phyloP scores from a whole-genome alignment of 2,113 vertebrate species.

The Grammomys dolichurus region DNA sequence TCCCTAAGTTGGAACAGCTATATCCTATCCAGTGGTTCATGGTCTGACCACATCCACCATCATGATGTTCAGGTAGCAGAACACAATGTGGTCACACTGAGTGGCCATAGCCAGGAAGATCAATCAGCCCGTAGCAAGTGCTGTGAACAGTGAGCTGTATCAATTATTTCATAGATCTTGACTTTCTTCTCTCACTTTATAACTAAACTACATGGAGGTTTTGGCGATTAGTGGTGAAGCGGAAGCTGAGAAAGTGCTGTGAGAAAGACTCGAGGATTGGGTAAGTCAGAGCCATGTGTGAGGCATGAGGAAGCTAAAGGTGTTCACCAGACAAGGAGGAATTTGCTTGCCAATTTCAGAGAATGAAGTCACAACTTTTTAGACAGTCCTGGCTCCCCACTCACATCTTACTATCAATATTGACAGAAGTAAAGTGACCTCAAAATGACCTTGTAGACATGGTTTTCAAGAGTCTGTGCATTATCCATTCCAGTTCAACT shows the following conservation, averaged over 20 bases:
- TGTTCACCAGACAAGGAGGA: not conserved
- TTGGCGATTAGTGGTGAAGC: not conserved
- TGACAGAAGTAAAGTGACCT: not conserved
- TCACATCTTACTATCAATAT: not conserved
- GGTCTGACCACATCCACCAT: conserved; percentile 96
- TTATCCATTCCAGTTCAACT: not conserved
- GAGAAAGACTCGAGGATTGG: not conserved
- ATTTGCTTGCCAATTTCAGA: not conserved
- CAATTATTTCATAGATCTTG: not conserved
- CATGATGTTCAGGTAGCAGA: conserved; percentile 96
- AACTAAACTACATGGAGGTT: not conserved
- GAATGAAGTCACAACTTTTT: conserved; percentile 6
- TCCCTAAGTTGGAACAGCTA: conserved; percentile 96
- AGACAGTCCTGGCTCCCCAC: not conserved
- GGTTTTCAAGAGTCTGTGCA: not conserved
- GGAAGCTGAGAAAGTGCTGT: not conserved
- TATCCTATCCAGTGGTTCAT: conserved; percentile 95
- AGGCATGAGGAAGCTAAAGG: not conserved
- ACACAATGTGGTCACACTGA: conserved; percentile 93
- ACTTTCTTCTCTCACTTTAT: not conserved
- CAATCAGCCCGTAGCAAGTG: not conserved
- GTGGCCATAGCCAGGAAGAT: conserved; percentile 93
- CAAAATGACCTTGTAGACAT: not conserved
- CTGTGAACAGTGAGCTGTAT: not conserved
- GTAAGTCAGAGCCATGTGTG: not conserved